Conservation (phyloP, 2,113 vertebrate genomes). For the Stegastes partitus region DNA sequence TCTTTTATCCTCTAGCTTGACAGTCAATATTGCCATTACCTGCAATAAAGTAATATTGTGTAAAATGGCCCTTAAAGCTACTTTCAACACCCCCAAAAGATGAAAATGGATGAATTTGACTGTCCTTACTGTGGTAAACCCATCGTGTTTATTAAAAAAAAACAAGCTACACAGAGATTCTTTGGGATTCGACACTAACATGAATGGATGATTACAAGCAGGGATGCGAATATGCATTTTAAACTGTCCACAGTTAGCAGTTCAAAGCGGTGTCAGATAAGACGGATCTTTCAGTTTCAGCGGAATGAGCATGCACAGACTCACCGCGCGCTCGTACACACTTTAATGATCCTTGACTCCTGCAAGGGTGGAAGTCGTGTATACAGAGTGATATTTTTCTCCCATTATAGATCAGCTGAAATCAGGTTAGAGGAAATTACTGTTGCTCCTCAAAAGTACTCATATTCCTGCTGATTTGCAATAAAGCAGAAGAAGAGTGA, state of each 20-base stretch:
- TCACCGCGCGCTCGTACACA: not conserved
- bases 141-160: not conserved
- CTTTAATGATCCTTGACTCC: constrained; percentile 30
- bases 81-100: too few relatives aligned
- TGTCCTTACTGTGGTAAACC: not conserved
- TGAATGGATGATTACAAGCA: constrained; percentile 28
- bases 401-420: constrained; percentile 42
- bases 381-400: constrained; percentile 23
- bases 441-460: constrained; percentile 20
- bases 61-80: not conserved
- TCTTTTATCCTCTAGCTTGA: too few relatives aligned
- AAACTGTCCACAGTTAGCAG: constrained; percentile 35
- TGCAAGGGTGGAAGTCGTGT: constrained; percentile 11
- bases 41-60: not conserved
- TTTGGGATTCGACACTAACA: constrained; percentile 31
- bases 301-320: not conserved
- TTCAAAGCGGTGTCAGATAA: constrained; percentile 33
- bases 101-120: too few relatives aligned
- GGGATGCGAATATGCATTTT: constrained; percentile 37
- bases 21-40: too few relatives aligned
- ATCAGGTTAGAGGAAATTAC: constrained; percentile 47
- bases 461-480: constrained; percentile 35
- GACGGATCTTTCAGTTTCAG: constrained; percentile 1
- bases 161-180: not conserved
- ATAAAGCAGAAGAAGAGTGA: constrained; percentile 27